Evolutionary conservation across 2,113 vertebrate species (phyloP).

Genomic region (Excalfactoria chinensis): DNA sequence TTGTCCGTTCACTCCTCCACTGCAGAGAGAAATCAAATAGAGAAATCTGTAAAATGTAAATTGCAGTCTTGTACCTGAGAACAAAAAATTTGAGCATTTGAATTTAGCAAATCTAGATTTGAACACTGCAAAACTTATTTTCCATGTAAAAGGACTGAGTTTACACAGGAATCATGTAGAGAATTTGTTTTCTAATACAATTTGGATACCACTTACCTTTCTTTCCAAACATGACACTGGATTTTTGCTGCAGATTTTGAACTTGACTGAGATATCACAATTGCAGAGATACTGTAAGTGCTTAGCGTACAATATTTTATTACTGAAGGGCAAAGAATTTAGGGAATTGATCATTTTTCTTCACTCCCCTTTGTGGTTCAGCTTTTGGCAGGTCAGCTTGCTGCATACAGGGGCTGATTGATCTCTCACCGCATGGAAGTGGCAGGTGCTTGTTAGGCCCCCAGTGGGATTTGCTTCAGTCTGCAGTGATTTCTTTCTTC

Average conservation of each 20-base stretch:
- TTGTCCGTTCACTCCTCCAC: not conserved
- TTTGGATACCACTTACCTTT: not conserved
- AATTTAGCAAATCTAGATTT: not conserved
- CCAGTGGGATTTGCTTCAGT: slow-evolving; percentile 22
- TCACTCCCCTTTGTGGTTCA: slow-evolving; percentile 15
- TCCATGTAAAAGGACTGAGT: not conserved
- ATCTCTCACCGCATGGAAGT: slow-evolving; percentile 37
- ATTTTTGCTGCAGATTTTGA: not conserved
- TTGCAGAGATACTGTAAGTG: not conserved
- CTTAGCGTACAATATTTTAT: not conserved
- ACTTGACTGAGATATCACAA: not conserved
- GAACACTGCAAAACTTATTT: not conserved
- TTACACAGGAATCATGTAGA: not conserved
- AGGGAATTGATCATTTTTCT: slow-evolving; percentile 63
- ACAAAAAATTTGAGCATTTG: not conserved
- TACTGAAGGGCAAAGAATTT: slow-evolving; percentile 12
- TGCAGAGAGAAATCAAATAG: not conserved
- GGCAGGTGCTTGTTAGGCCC: slow-evolving; percentile 57
- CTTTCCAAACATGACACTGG: not conserved
- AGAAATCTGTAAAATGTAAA: not conserved
- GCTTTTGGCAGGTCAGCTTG: slow-evolving; percentile 43
- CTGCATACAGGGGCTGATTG: slow-evolving; percentile 42
- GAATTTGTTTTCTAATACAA: not conserved
- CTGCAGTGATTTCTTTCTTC: slow-evolving; percentile 14
- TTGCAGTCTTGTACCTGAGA: not conserved